A percentile compares a stretch with the other conserved stretches of the same genome.
These are phyloP conservation scores for Phataginus tricuspis DNA, from an alignment of 2,797 vertebrate species.

Conservation along the genomic window DNA sequence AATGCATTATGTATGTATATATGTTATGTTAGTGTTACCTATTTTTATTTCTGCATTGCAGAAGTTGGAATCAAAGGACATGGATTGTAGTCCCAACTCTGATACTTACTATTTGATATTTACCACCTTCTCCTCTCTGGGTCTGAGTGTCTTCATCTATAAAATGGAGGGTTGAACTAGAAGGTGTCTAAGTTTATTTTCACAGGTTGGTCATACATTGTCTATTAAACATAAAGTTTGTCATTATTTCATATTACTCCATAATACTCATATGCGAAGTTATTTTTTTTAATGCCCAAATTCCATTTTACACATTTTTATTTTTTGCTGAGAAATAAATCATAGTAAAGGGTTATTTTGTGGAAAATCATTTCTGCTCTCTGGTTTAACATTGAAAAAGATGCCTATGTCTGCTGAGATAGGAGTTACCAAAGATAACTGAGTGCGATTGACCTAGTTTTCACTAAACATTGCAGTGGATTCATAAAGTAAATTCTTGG, in stretches of 20 bases:
- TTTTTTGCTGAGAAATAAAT: background rate
- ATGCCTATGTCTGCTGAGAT: background rate
- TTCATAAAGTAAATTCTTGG: background rate
- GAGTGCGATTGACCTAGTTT: background rate
- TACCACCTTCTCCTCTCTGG: background rate
- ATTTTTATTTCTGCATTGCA: background rate
- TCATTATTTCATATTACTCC: background rate
- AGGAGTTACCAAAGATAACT: background rate
- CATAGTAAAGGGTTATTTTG: background rate
- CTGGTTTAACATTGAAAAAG: background rate
- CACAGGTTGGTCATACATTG: background rate
- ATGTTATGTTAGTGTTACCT: background rate
- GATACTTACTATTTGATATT: background rate
- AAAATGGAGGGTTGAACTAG: background rate
- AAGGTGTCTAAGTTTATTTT: background rate
- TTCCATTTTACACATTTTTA: background rate
- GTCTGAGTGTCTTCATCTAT: background rate
- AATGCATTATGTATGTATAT: background rate
- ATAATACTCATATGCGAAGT: background rate
- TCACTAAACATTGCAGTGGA: background rate
- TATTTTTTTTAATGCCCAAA: background rate
- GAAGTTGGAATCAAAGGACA: background rate
- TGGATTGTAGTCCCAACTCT: background rate
- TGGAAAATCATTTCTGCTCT: background rate
- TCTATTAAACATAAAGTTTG: background rate